phyloP scores from a whole-genome alignment of 2,113 vertebrate species.

The Pelvicachromis taeniatus region DNA sequence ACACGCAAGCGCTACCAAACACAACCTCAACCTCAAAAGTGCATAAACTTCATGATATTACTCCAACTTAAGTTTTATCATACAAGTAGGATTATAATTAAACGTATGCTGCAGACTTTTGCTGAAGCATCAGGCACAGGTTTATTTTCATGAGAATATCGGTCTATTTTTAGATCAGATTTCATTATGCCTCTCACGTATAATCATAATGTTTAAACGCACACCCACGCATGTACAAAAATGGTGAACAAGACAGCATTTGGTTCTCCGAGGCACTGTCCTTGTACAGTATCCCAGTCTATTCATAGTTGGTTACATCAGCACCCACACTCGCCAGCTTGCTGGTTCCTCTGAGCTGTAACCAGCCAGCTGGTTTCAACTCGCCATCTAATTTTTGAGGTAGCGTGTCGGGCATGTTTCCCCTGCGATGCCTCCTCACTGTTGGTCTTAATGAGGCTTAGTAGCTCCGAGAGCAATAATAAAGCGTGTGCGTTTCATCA shows the following conservation, averaged over 20 bases:
- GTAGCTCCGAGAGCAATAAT: conserved; percentile 4
- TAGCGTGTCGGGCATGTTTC: conserved; percentile 24
- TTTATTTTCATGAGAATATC: not conserved
- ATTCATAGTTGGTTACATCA: conserved; percentile 50
- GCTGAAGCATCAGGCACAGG: not conserved
- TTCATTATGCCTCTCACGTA: not conserved
- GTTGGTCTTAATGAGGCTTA: conserved; percentile 2
- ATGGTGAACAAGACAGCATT: not conserved
- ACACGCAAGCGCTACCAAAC: not conserved
- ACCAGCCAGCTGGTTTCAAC: conserved; percentile 42
- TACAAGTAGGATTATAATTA: not conserved
- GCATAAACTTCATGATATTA: not conserved
- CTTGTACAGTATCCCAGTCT: conserved; percentile 29
- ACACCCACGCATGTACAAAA: not conserved
- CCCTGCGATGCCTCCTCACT: conserved; percentile 7
- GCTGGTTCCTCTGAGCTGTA: conserved; percentile 27
- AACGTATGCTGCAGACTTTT: not conserved
- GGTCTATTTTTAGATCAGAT: not conserved
- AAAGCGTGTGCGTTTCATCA: conserved; percentile 19
- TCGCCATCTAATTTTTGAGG: conserved; percentile 44
- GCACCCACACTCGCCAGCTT: conserved; percentile 36
- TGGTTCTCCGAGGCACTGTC: not conserved
- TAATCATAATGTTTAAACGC: not conserved
- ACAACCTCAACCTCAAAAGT: not conserved
- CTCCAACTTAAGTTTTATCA: not conserved